A percentile compares a stretch with the other conserved stretches of the same genome.
These are phyloP conservation scores for Ernsta delagoae DNA, from an alignment of 2,888 invertebrate genomes.

Conservation along the genomic window DNA sequence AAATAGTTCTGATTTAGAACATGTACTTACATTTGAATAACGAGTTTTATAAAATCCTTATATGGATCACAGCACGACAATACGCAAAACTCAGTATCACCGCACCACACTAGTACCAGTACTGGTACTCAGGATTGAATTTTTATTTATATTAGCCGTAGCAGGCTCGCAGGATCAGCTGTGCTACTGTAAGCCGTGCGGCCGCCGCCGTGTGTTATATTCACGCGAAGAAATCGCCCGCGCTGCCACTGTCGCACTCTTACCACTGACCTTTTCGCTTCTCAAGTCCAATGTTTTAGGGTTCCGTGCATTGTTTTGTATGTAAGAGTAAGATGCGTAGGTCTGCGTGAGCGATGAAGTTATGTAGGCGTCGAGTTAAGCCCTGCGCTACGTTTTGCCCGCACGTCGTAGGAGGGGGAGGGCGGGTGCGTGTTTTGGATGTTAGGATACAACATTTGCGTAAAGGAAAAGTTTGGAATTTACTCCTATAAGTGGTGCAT, in stretches of 20 bases:
- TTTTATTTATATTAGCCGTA: not conserved
- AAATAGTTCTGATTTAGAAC: not conserved
- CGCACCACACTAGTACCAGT: conserved; percentile 10
- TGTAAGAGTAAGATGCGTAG: too few species aligned
- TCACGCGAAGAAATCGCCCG: conserved; percentile 42
- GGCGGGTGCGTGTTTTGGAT: too few species aligned
- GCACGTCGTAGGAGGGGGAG: too few species aligned
- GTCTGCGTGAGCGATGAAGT: too few species aligned
- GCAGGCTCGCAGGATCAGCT: conserved; percentile 29
- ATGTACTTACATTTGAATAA: conserved; percentile 18
- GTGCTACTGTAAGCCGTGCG: conserved; percentile 34
- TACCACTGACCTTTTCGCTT: conserved; percentile 46
- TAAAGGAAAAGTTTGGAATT: too few species aligned
- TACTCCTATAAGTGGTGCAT: too few species aligned
- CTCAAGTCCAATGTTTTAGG: conserved; percentile 45
- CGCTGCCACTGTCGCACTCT: conserved; percentile 4
- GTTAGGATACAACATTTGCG: too few species aligned
- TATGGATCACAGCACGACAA: conserved; percentile 25
- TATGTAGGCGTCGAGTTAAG: too few species aligned
- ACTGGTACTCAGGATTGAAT: conserved; percentile 34
- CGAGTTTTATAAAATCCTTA: conserved; percentile 11
- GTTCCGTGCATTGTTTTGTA: too few species aligned
- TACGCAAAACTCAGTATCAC: conserved; percentile 30
- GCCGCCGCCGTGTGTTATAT: conserved; percentile 44
- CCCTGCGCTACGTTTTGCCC: too few species aligned